Evolutionary conservation across 64 coral and sea anemone genomes (phyloP).

Genomic region (Trachythela sp.): DNA sequence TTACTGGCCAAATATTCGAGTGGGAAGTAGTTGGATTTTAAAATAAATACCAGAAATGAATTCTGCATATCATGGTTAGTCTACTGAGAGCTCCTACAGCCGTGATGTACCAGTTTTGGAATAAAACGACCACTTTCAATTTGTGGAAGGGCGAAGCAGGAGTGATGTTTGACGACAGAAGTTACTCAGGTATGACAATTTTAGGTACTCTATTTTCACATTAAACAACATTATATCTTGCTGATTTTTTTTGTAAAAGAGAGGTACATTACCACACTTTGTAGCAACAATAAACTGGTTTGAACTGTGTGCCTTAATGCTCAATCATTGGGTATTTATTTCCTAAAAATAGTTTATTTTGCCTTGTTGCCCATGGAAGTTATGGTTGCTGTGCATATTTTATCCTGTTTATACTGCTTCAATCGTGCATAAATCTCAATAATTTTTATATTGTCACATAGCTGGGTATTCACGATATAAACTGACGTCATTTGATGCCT

Average conservation of each 20-base stretch:
- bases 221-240: background rate
- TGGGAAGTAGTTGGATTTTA: background rate
- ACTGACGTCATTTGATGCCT: constrained; percentile 31
- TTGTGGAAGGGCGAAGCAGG: background rate
- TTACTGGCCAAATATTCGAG: background rate
- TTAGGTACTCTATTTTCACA: constrained; percentile 7
- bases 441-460: constrained; percentile 10
- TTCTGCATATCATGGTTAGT: background rate
- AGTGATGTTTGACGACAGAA: constrained; percentile 4
- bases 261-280: background rate
- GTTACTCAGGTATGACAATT: constrained; percentile 28
- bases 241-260: too few relatives aligned
- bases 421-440: constrained; percentile 40
- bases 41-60: background rate
- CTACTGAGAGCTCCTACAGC: background rate
- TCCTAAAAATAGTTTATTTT: constrained; percentile 31
- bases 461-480: constrained; percentile 24
- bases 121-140: constrained; percentile 13
- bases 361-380: constrained; percentile 9
- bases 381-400: constrained; percentile 30
- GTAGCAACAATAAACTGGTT: constrained; percentile 1
- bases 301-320: constrained; percentile 10
- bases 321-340: constrained; percentile 13
- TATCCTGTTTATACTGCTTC: constrained; percentile 10
- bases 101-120: background rate